phyloP scores from a whole-genome alignment of 2,113 vertebrate species.

The Grus americana region DNA sequence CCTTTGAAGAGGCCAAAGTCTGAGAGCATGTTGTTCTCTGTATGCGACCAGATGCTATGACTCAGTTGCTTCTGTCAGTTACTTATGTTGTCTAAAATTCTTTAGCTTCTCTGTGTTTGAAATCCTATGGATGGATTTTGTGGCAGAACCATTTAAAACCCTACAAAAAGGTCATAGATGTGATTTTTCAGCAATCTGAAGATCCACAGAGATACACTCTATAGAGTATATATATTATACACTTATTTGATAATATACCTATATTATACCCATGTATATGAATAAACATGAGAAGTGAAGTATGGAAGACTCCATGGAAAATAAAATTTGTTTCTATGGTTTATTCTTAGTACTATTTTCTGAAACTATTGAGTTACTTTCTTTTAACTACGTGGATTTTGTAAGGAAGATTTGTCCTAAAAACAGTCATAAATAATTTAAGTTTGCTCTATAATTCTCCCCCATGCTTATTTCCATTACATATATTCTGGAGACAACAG shows the following conservation, averaged over 20 bases:
- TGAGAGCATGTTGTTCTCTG: neutral
- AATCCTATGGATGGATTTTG: neutral
- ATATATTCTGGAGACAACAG: neutral
- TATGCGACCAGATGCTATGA: neutral
- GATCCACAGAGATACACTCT: neutral
- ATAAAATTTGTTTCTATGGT: neutral
- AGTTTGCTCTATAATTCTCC: neutral
- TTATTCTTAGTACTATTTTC: neutral
- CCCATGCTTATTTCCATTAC: neutral
- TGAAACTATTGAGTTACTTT: neutral
- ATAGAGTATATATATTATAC: neutral
- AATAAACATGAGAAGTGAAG: neutral
- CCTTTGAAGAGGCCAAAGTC: neutral
- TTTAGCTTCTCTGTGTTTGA: neutral
- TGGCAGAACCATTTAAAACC: neutral
- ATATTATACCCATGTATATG: neutral
- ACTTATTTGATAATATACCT: neutral
- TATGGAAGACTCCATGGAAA: neutral
- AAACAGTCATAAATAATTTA: neutral
- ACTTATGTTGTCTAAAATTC: neutral
- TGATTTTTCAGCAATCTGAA: neutral
- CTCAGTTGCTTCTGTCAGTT: neutral
- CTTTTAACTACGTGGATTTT: neutral
- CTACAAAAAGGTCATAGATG: neutral
- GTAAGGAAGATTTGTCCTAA: neutral